Evolutionary conservation across 2,888 invertebrate genomes (phyloP), one percentile per base, ranked within the genome.

Genomic region (Amitus sp.): DNA sequence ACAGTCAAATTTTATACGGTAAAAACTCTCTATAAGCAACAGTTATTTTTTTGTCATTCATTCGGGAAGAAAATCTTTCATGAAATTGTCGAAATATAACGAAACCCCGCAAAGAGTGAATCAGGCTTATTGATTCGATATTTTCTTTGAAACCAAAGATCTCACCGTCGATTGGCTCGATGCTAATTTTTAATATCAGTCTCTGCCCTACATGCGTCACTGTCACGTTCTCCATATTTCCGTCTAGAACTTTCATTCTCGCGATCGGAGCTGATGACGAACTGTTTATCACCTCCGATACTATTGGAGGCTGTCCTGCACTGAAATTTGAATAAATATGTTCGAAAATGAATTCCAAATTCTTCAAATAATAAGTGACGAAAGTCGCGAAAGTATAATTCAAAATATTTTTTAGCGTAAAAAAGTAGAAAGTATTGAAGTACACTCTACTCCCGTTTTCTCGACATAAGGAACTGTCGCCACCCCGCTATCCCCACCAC

Each of bases 201-300:
- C 88, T 87, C 74, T 90, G 89, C 0, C 91, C 91, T 47, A 91
- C 84, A 67, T 87, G 85, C 0, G 89, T 88, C 57, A 89, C 89
- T n/a, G 85, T 85, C 0, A 88, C 86, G 73, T 88, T 87, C 37
- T 83, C 82, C 49, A 84, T 79, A 18, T 84, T 81, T 5, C 85
- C 80, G 76, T 89, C 88, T 1, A 89, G 78, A 42, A 90, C 86
- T 70, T 85, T 83, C 82, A 90, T 86, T 47, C 84, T 83, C 0
- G 87, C 84, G 18, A 77, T 77, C 3, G 87, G 87, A 18, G 82
- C 74, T n/a, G 82, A 78, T 6, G 82, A 78, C 1, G 85, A 83
- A 1, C 83, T 82, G 71, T 86, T 86, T 20, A 86, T 81, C 3
- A 87, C 71, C 6, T 84, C 82, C 13, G 85, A 83, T 1, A 85